phyloP scores from a whole-genome alignment of 2,113 vertebrate genomes.

The Sinosuthora webbiana region DNA sequence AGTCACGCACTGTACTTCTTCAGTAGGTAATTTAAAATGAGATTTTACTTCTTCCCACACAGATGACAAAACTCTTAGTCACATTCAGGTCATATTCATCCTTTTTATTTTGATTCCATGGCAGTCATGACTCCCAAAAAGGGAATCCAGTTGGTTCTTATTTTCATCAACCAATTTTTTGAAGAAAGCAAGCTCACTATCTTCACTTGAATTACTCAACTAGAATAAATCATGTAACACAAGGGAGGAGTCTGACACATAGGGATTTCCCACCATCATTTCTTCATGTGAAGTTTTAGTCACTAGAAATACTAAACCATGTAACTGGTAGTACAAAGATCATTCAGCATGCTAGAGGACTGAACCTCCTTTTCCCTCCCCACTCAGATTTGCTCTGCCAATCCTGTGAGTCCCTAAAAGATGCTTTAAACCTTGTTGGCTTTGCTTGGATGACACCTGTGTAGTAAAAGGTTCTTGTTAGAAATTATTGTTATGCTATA shows the following conservation, averaged over 20 bases:
- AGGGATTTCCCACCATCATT: neutral
- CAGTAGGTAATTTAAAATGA: conserved; percentile 2
- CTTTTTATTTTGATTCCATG: neutral
- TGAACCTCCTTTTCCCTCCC: neutral
- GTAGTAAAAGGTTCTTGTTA: neutral
- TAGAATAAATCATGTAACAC: neutral
- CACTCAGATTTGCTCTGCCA: neutral
- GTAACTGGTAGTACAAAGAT: neutral
- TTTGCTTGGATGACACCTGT: neutral
- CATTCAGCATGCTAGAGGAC: neutral
- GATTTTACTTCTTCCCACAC: conserved; percentile 16
- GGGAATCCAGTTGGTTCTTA: neutral
- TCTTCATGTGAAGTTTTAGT: neutral
- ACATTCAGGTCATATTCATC: neutral
- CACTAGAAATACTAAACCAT: neutral
- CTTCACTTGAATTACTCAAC: neutral
- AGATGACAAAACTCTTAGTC: conserved; percentile 9
- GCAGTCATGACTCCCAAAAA: conserved; percentile 6
- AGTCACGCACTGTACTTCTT: neutral
- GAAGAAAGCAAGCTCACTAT: neutral
- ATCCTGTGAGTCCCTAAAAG: neutral
- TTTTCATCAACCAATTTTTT: neutral
- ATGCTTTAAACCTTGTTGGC: neutral
- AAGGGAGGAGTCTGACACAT: neutral
- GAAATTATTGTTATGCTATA: neutral